phyloP scores from a whole-genome alignment of 1,140 invertebrate species.

The Formica exsecta region DNA sequence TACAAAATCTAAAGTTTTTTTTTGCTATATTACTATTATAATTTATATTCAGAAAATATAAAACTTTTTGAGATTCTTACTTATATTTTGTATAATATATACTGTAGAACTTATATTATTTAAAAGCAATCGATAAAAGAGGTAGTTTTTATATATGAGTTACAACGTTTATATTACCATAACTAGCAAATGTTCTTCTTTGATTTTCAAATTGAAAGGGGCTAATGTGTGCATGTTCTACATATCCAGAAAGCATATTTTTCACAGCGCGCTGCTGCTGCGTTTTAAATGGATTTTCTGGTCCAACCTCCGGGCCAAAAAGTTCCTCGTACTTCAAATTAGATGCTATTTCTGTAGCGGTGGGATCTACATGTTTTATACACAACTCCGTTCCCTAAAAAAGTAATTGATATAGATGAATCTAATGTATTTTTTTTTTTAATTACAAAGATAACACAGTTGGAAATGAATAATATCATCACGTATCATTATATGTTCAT shows the following conservation, averaged over 20 bases:
- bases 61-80: neutral
- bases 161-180: slow-evolving; percentile 88
- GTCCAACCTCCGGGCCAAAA: slow-evolving; percentile 96
- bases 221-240: slow-evolving; percentile 97
- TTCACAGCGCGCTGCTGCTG: slow-evolving; percentile 94
- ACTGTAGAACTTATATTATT: neutral
- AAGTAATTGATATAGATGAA: slow-evolving; percentile 19
- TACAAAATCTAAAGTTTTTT: too few relatives aligned
- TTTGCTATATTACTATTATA: too few relatives aligned
- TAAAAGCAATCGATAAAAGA: neutral
- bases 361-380: slow-evolving; percentile 90
- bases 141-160: neutral
- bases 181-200: slow-evolving; percentile 96
- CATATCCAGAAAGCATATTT: slow-evolving; percentile 97
- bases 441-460: neutral
- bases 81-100: neutral
- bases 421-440: neutral
- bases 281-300: slow-evolving; percentile 96
- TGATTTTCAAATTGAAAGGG: slow-evolving; percentile 99
- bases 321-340: slow-evolving; percentile 99
- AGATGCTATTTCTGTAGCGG: slow-evolving; percentile 92
- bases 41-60: neutral
- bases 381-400: slow-evolving; percentile 87
- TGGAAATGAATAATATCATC: neutral
- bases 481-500: neutral